Evolutionary conservation across 2,888 invertebrate species (phyloP), one percentile per base, ranked within the genome.

Genomic region (Cephus rjabovi): DNA sequence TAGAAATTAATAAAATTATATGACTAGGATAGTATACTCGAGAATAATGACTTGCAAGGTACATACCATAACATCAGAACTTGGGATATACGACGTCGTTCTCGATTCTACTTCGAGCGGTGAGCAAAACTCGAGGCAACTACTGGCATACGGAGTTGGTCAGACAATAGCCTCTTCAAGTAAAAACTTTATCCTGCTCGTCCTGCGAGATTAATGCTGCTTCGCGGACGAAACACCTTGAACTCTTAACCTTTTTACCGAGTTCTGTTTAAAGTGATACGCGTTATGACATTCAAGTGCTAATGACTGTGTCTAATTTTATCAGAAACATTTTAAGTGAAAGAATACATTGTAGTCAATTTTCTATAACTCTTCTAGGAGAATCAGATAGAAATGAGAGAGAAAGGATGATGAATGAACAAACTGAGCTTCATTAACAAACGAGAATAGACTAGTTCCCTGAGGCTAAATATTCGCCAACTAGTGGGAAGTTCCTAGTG

Each of bases 121-220:
- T 56, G 23, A 56, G 56, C 56, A 23, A 56, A 56, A 56, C 23
- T 56, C 56, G 56, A 23, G 56, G 9, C 23, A 56, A 56, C 56
- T 56, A 15, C 56, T 23, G 56, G 56, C 56, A 56, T 56, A 23
- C 56, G 56, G 23, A 56, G 71, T 34, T 34, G 71, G 31, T 34
- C 71, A 71, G 31, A 34, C 71, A 71, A 71, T 71, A 30, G 31
- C 33, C 71, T 34, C 71, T 71, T 34, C 12, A 71, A 71, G 33
- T 71, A 71, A 71, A 71, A 71, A 71, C 71, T 31, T 71, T 71
- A 31, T 31, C 71, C 34, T 15, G 71, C 71, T 34, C 56, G 56
- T 56, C 71, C 71, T 71, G 33, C 15, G 33, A 71, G 23, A 71
- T 31, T 71, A 71, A 71, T 71, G 71, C 71, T 31, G 33, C 71